phyloP scores from a whole-genome alignment of 2,797 vertebrate genomes.

The Sebastes ruberrimus region DNA sequence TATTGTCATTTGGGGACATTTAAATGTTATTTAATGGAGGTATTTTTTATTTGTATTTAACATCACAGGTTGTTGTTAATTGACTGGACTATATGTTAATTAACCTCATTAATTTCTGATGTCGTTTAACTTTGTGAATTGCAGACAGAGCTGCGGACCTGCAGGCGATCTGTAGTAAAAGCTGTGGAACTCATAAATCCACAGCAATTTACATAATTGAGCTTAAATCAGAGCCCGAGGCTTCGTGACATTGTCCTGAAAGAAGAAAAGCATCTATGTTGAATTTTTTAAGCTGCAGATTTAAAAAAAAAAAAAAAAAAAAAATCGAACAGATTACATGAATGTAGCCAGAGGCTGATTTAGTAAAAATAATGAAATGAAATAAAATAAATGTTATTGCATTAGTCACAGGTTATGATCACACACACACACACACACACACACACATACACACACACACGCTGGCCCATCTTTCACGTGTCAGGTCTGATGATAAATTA shows the following conservation, averaged over 20 bases:
- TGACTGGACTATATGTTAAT: neutral
- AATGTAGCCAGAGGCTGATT: constrained; percentile 24
- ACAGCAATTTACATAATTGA: constrained; percentile 77
- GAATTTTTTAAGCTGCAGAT: constrained; percentile 32
- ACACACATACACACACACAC: constrained; percentile 8
- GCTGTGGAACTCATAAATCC: constrained; percentile 76
- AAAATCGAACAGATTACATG: constrained; percentile 35
- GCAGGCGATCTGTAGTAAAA: constrained; percentile 35
- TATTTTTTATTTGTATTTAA: neutral
- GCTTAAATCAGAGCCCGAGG: constrained; percentile 74
- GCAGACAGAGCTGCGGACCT: constrained; percentile 21
- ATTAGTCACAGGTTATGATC: constrained; percentile 27
- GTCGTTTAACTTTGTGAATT: neutral
- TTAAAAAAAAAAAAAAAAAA: neutral
- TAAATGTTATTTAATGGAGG: neutral
- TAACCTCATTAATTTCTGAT: neutral
- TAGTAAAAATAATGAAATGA: constrained; percentile 6
- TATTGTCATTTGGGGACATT: neutral
- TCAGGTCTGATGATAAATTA: constrained; percentile 85
- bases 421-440: neutral
- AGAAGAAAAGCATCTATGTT: constrained; percentile 44
- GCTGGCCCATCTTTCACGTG: constrained; percentile 59
- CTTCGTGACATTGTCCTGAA: constrained; percentile 57
- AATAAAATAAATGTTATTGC: neutral
- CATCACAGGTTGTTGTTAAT: neutral